Evolutionary conservation across 1,140 invertebrate species (phyloP).

Genomic region (Brachionus plicatilis): DNA sequence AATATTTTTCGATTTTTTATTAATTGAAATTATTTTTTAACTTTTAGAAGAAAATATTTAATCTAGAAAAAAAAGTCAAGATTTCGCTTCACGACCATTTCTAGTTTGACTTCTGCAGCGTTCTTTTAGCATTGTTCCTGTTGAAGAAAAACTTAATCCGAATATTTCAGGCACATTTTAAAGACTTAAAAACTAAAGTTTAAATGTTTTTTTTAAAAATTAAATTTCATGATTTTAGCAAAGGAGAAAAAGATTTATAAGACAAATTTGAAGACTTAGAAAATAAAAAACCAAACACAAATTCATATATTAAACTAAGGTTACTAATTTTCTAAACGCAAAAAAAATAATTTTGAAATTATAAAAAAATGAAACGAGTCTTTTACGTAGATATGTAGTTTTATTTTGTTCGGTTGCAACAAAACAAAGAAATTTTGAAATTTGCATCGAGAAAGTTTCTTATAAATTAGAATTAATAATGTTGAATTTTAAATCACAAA

Average conservation of each 20-base stretch:
- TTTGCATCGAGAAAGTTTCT: background rate
- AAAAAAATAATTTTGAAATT: conserved; percentile 13
- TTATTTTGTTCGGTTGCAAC: background rate
- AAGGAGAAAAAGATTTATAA: background rate
- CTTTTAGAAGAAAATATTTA: no score
- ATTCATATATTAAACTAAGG: background rate
- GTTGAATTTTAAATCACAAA: background rate
- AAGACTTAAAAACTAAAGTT: no score
- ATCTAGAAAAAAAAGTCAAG: no score
- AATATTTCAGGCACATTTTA: no score
- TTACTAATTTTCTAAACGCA: conserved; percentile 24
- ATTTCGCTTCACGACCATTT: no score
- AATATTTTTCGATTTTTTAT: no score
- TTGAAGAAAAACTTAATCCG: no score
- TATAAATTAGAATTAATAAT: background rate
- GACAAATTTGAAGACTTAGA: background rate
- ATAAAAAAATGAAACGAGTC: background rate
- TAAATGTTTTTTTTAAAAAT: no score
- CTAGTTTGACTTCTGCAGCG: no score
- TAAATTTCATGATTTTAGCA: no score
- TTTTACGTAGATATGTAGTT: conserved; percentile 7
- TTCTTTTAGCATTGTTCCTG: no score
- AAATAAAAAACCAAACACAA: background rate
- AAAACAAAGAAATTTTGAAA: background rate
- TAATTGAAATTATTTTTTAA: no score